Percentiles rank a stretch among this genome's conserved stretches.
Evolutionary conservation across 2,888 invertebrate genomes (phyloP).

Genomic region (Tetragonisca angustula): DNA sequence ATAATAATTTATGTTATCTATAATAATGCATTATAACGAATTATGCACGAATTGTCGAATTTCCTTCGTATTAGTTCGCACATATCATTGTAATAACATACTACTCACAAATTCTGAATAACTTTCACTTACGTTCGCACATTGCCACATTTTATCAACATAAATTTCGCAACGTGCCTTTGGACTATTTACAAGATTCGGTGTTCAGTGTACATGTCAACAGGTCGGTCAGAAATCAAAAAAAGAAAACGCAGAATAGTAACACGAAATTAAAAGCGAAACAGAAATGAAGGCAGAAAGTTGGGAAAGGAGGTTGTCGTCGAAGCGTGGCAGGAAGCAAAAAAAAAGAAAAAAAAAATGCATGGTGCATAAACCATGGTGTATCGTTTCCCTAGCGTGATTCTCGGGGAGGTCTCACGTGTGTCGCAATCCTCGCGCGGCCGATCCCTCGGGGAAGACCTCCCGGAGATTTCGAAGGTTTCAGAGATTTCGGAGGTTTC

Average conservation of each 20-base stretch:
- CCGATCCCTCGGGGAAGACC: constrained; percentile 54
- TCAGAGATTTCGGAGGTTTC: constrained; percentile 55
- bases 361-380: constrained; percentile 13
- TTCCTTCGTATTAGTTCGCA: too few species aligned
- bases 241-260: not conserved
- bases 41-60: too few species aligned
- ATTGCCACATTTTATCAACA: too few species aligned
- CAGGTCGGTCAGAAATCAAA: too few species aligned
- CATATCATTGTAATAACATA: too few species aligned
- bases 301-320: not conserved
- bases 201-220: too few species aligned
- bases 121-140: too few species aligned
- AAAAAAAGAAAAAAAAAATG: not conserved
- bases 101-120: too few species aligned
- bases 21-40: too few species aligned
- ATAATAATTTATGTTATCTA: too few species aligned
- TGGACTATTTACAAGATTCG: too few species aligned
- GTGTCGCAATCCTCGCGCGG: constrained; percentile 53
- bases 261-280: not conserved
- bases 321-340: not conserved
- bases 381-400: constrained; percentile 36
- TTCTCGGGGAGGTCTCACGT: constrained; percentile 65
- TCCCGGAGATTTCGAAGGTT: constrained; percentile 65
- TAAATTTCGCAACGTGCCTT: too few species aligned
- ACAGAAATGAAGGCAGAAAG: not conserved